Evolutionary conservation across 1,140 invertebrate genomes (phyloP).

Genomic region (Lepidurus couesii): DNA sequence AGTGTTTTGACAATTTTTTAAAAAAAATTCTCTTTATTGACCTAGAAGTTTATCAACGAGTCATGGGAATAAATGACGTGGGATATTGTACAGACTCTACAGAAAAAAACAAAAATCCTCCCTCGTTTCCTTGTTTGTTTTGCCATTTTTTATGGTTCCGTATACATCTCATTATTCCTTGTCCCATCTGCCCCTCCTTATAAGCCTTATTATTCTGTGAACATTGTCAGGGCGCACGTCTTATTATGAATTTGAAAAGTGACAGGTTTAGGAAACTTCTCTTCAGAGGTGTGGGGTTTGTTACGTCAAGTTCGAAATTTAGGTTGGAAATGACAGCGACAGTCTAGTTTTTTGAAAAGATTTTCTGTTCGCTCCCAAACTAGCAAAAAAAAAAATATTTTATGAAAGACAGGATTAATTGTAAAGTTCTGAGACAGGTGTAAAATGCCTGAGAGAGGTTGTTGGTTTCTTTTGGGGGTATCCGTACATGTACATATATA

Average conservation of each 20-base stretch:
- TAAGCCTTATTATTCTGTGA: conserved; percentile 22
- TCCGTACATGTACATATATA: not conserved
- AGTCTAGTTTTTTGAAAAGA: not conserved
- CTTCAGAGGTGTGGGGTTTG: not conserved
- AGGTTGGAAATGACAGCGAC: not conserved
- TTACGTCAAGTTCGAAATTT: not conserved
- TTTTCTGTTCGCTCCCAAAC: too few species aligned
- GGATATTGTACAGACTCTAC: conserved; percentile 2
- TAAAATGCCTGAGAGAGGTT: not conserved
- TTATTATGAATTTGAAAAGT: not conserved
- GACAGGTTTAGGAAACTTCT: not conserved
- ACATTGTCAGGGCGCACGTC: not conserved
- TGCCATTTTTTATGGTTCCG: not conserved
- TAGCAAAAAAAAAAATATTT: not conserved
- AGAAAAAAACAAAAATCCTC: not conserved
- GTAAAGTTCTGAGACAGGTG: not conserved
- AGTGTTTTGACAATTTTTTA: conserved; percentile 2
- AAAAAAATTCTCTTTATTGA: not conserved
- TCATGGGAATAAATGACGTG: not conserved
- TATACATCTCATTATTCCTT: conserved; percentile 22
- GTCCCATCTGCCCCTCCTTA: not conserved
- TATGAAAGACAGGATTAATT: not conserved
- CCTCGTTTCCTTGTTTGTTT: not conserved
- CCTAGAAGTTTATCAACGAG: not conserved
- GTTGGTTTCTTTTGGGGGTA: not conserved